phyloP scores from a whole-genome alignment of 2,797 vertebrate genomes.

The Odontamblyopus rebecca region DNA sequence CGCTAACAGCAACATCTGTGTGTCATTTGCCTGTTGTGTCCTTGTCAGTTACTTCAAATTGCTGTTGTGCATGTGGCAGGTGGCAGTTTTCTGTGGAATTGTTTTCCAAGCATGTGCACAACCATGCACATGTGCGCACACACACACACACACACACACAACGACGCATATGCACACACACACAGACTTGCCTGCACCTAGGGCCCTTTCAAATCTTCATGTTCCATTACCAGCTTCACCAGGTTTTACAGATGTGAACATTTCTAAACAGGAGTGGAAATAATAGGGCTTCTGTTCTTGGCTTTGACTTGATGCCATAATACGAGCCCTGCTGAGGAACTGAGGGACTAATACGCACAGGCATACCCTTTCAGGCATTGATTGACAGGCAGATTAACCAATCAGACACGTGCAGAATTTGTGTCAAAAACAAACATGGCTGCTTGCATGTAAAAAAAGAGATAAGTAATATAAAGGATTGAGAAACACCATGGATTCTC shows the following conservation, averaged over 20 bases:
- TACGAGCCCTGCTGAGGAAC: conserved; percentile 29
- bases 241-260: conserved; percentile 59
- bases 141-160: conserved; percentile 2
- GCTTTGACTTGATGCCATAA: conserved; percentile 64
- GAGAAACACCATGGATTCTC: too few species aligned
- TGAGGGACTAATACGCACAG: conserved; percentile 15
- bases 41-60: conserved; percentile 28
- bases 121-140: neutral
- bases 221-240: conserved; percentile 58
- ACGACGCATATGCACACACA: neutral
- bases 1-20: conserved; percentile 52
- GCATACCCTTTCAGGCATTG: neutral
- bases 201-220: conserved; percentile 50
- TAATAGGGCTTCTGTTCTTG: conserved; percentile 63
- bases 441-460: too few species aligned
- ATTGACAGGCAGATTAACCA: too few species aligned
- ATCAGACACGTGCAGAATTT: too few species aligned
- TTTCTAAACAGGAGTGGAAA: conserved; percentile 43
- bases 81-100: conserved; percentile 39
- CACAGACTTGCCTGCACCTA: conserved; percentile 18
- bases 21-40: conserved; percentile 43
- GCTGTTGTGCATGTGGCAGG: conserved; percentile 37
- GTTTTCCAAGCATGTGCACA: conserved; percentile 11
- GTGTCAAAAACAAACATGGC: too few species aligned
- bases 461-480: too few species aligned